Evolutionary conservation across 2,797 vertebrate species (phyloP).

Genomic region (Lutjanus campechanus): DNA sequence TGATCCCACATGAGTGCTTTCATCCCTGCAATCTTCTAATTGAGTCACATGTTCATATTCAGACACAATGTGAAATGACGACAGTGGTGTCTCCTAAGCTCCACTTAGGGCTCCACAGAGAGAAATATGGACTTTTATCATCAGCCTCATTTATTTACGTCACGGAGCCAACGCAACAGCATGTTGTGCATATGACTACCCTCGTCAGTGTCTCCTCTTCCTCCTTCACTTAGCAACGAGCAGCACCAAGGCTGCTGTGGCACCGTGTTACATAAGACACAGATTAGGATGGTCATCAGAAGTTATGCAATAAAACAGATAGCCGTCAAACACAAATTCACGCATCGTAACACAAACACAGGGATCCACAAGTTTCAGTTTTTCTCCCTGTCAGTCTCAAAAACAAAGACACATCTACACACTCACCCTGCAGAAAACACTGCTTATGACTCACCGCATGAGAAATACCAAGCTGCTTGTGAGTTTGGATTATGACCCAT

Average conservation of each 20-base stretch:
- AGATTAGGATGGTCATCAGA: conserved; percentile 45
- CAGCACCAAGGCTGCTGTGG: conserved; percentile 37
- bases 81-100: conserved; percentile 6
- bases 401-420: conserved; percentile 19
- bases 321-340: conserved; percentile 27
- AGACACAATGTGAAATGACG: conserved; percentile 29
- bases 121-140: not conserved
- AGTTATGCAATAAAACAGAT: conserved; percentile 46
- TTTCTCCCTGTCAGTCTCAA: conserved; percentile 18
- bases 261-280: conserved; percentile 63
- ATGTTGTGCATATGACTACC: conserved; percentile 42
- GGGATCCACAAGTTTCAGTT: conserved; percentile 8
- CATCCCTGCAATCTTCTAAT: conserved; percentile 11
- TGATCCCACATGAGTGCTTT: conserved; percentile 32
- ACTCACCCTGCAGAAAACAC: conserved; percentile 46
- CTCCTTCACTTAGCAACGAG: conserved; percentile 62
- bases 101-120: conserved; percentile 21
- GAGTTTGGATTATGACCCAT: conserved; percentile 59
- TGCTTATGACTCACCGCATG: conserved; percentile 58
- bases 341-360: conserved; percentile 11
- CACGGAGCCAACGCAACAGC: conserved; percentile 26
- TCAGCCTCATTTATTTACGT: conserved; percentile 32
- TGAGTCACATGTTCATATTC: conserved; percentile 21
- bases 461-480: conserved; percentile 38
- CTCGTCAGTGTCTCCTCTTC: conserved; percentile 26